Evolutionary conservation across 2,888 invertebrate species (phyloP).

Genomic region (Phyllotreta striolata): DNA sequence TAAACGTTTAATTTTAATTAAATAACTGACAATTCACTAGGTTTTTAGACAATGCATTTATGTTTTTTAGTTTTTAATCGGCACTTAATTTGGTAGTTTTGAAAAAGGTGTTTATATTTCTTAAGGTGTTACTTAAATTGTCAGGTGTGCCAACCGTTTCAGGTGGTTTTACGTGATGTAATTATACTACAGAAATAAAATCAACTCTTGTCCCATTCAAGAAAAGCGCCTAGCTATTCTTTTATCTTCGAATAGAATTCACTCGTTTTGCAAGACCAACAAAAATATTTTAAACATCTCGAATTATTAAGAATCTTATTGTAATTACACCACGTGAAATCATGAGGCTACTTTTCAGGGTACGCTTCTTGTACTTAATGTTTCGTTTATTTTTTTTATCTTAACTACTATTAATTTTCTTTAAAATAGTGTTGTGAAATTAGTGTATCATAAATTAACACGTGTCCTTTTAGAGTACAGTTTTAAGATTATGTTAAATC

Average conservation of each 20-base stretch:
- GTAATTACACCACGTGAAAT: no score
- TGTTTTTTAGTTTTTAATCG: slow-evolving; percentile 41
- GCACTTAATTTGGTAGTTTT: slow-evolving; percentile 2
- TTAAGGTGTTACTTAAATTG: slow-evolving; percentile 28
- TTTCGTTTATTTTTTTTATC: slow-evolving; percentile 20
- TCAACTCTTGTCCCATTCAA: no score
- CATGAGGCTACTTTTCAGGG: slow-evolving; percentile 3
- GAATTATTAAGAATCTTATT: no score
- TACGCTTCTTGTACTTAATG: slow-evolving; percentile 30
- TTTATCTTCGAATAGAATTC: no score
- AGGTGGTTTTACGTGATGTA: no score
- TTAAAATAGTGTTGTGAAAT: slow-evolving; percentile 20
- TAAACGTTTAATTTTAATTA: slow-evolving; percentile 42
- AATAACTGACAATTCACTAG: slow-evolving; percentile 47
- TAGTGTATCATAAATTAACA: slow-evolving; percentile 14
- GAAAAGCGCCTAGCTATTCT: no score
- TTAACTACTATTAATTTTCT: slow-evolving; percentile 6
- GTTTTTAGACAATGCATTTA: slow-evolving; percentile 54
- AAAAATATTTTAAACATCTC: no score
- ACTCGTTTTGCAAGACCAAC: no score
- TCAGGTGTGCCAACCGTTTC: slow-evolving; percentile 5
- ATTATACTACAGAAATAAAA: no score
- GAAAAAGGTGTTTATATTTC: slow-evolving; percentile 20
- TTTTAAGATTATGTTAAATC: slow-evolving; percentile 19
- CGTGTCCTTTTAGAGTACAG: slow-evolving; percentile 7